Percentiles rank a stretch among this genome's conserved stretches.
Evolutionary conservation across 2,797 vertebrate genomes (phyloP).

Genomic region (Liparis tanakae): DNA sequence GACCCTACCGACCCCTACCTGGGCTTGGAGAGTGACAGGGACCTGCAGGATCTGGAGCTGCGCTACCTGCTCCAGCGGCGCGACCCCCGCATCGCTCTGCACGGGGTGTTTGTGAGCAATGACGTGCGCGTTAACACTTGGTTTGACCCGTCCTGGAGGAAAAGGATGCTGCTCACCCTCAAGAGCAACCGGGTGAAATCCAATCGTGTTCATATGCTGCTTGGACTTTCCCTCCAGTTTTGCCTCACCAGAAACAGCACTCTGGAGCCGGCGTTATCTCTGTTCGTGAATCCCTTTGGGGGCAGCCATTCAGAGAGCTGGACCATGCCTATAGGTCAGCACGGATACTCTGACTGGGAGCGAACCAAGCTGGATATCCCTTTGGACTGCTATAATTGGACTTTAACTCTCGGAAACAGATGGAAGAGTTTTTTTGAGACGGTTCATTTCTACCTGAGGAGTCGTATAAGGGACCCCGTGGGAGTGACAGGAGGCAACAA

Average conservation of each 20-base stretch:
- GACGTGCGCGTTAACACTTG: slow-evolving; percentile 95
- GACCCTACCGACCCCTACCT: slow-evolving; percentile 96
- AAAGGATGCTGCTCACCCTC: slow-evolving; percentile 94
- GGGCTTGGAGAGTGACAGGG: slow-evolving; percentile 91
- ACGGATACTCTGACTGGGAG: slow-evolving; percentile 95
- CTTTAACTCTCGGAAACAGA: slow-evolving; percentile 93
- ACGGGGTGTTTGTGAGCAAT: slow-evolving; percentile 95
- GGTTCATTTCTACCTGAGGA: slow-evolving; percentile 95
- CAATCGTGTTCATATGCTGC: slow-evolving; percentile 93
- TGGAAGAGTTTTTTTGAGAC: slow-evolving; percentile 99
- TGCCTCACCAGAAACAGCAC: slow-evolving; percentile 96
- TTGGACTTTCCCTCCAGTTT: slow-evolving; percentile 92
- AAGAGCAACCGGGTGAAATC: slow-evolving; percentile 98
- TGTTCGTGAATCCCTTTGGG: slow-evolving; percentile 96
- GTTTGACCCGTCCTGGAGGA: slow-evolving; percentile 97
- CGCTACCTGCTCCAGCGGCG: slow-evolving; percentile 89
- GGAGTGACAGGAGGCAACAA: slow-evolving; percentile 73
- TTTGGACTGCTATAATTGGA: slow-evolving; percentile 97
- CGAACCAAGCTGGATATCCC: slow-evolving; percentile 91
- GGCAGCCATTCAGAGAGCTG: slow-evolving; percentile 99
- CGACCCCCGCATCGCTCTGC: slow-evolving; percentile 87
- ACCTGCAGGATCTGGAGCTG: slow-evolving; percentile 93
- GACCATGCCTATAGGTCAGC: slow-evolving; percentile 95
- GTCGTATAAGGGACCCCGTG: slow-evolving; percentile 84
- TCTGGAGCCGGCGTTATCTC: slow-evolving; percentile 90